Percentiles rank a stretch among this genome's conserved stretches.
These are phyloP conservation scores for Pseudochromis fuscus DNA, from an alignment of 2,797 vertebrate genomes.

Conservation along the genomic window DNA sequence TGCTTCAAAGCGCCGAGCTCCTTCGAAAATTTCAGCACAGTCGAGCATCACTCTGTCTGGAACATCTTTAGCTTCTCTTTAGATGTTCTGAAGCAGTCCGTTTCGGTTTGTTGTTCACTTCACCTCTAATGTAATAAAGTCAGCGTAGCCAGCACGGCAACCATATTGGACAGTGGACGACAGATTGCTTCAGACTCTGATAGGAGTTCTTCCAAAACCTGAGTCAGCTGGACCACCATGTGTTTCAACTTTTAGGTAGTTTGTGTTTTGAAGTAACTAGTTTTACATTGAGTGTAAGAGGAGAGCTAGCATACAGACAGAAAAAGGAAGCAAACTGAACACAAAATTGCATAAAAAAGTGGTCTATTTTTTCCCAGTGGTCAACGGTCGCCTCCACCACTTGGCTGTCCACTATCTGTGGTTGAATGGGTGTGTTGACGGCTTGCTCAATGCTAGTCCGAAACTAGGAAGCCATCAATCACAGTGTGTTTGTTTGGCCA, in stretches of 20 bases:
- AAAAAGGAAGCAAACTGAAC: constrained; percentile 4
- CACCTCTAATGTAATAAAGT: constrained; percentile 44
- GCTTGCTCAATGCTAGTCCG: constrained; percentile 50
- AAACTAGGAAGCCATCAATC: constrained; percentile 72
- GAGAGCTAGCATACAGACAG: constrained; percentile 5
- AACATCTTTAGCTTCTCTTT: constrained; percentile 62
- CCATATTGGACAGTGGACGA: constrained; percentile 31
- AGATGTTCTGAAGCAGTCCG: constrained; percentile 59
- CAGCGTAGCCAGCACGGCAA: constrained; percentile 30
- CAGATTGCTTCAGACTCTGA: constrained; percentile 51
- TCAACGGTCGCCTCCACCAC: constrained; percentile 5
- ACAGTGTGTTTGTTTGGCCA: constrained; percentile 67
- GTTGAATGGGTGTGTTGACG: constrained; percentile 44
- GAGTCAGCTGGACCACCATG: constrained; percentile 41
- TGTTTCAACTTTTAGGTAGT: constrained; percentile 37
- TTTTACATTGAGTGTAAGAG: constrained; percentile 15
- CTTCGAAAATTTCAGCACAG: constrained; percentile 53
- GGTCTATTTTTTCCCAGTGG: constrained; percentile 16
- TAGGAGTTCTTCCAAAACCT: constrained; percentile 29
- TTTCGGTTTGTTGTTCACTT: constrained; percentile 64
- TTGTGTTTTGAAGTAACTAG: constrained; percentile 10
- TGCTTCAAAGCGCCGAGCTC: constrained; percentile 65
- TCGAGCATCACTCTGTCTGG: constrained; percentile 53
- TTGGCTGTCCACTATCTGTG: constrained; percentile 48
- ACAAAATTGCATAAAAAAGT: not conserved